A percentile compares a stretch with the other conserved stretches of the same genome.
Conservation (phyloP, 2,888 invertebrate species). For the Doris montereyensis region DNA sequence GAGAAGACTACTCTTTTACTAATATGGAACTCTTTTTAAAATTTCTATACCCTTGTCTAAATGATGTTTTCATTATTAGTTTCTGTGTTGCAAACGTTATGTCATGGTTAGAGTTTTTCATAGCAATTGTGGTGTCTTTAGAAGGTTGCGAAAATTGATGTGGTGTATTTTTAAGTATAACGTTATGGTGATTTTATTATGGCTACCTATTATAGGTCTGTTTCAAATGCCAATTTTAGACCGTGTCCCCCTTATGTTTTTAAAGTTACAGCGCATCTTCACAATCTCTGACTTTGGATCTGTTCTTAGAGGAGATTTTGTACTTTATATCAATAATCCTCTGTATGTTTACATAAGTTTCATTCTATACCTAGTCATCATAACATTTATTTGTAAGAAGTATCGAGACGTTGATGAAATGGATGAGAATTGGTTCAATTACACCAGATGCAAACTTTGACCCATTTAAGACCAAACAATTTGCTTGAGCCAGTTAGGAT, state of each 20-base stretch:
- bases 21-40: constrained; percentile 74
- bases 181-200: constrained; percentile 71
- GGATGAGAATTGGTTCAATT: constrained; percentile 72
- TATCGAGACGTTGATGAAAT: constrained; percentile 47
- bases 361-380: constrained; percentile 53
- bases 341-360: constrained; percentile 54
- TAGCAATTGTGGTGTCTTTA: constrained; percentile 67
- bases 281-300: constrained; percentile 67
- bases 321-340: constrained; percentile 52
- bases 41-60: constrained; percentile 75
- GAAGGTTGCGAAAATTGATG: constrained; percentile 69
- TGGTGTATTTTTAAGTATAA: constrained; percentile 74
- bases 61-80: constrained; percentile 75
- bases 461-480: constrained; percentile 51
- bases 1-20: constrained; percentile 73
- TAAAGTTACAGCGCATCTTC: constrained; percentile 67
- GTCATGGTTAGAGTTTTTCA: constrained; percentile 73
- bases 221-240: constrained; percentile 72
- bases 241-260: constrained; percentile 62
- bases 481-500: constrained; percentile 44
- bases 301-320: constrained; percentile 61
- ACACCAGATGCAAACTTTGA: constrained; percentile 60
- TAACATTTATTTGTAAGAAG: constrained; percentile 45
- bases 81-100: constrained; percentile 74
- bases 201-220: constrained; percentile 74